These are phyloP conservation scores for Pangasius macronema DNA, from an alignment of 2,797 vertebrate genomes.

Conservation along the genomic window DNA sequence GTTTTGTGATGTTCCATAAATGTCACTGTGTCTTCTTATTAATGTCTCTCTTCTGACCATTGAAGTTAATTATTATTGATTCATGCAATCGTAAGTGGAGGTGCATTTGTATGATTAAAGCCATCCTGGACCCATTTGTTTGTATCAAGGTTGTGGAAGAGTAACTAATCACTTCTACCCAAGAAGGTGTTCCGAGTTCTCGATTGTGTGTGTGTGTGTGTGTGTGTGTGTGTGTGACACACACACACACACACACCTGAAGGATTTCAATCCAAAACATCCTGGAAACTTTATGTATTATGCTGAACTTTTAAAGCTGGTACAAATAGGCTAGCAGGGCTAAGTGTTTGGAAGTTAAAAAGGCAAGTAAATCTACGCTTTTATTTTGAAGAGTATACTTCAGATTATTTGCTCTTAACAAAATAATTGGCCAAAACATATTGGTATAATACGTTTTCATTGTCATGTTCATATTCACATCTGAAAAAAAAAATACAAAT, in stretches of 20 bases:
- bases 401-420: not conserved
- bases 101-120: conserved; percentile 38
- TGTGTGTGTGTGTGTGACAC: too few relatives aligned
- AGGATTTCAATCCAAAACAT: not conserved
- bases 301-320: not conserved
- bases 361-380: not conserved
- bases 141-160: conserved; percentile 21
- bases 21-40: conserved; percentile 40
- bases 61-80: conserved; percentile 54
- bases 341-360: not conserved
- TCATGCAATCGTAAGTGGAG: conserved; percentile 12
- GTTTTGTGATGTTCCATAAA: conserved; percentile 28
- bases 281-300: not conserved
- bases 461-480: too few relatives aligned
- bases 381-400: too few relatives aligned
- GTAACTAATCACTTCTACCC: too few relatives aligned
- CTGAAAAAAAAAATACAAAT: too few relatives aligned
- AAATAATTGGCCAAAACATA: conserved; percentile 9
- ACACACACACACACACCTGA: not conserved
- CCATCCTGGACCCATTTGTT: conserved; percentile 22
- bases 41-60: conserved; percentile 29
- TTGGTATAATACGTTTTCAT: too few relatives aligned
- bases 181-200: too few relatives aligned
- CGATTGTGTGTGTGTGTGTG: too few relatives aligned
- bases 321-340: not conserved